Base-by-base conservation (phyloP, 2,113 vertebrate genomes). In the Eulemur macaco region DNA sequence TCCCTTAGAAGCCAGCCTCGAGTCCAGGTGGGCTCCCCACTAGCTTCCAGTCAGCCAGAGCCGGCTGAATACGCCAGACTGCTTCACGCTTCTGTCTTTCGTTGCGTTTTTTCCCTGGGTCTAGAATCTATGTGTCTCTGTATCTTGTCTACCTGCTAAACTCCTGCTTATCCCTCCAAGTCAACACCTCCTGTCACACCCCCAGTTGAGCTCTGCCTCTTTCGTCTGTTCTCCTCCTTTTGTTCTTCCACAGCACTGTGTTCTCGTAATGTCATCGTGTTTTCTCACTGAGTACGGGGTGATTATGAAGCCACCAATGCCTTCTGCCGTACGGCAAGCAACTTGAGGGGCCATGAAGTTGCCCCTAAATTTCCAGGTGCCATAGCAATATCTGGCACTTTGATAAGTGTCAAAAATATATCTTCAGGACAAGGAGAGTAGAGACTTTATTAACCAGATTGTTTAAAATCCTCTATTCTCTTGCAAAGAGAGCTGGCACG, bases 331-430 rank as follows among this genome's bases (percentile, higher is more conserved):
- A 29, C 6, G 5, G 7, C 13, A 25, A 39, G 29, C 11, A 34
- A 23, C 18, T 23, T 50, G 42, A n/a, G 20, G 5, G n/a, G 8
- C 0, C 0, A 3, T 0, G 9, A 18, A 2, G 29, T 25, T n/a
- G 6, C 23, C 29, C 27, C 3, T 52, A 47, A 29, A 8, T 29
- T 29, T 25, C 25, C 39, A 50, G 50, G 11, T 23, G 20, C 27
- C 3, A 7, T 17, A 71, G 25, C 7, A 39, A 15, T 1, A 66
- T 21, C 27, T 42, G 34, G 29, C 42, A 42, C 39, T 34, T 64
- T 25, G 45, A 50, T 9, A 80, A 21, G 58, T 80, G 15, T 17
- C 50, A 39, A n/a, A 63, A 77, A 21, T 11, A 21, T 13, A 20
- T 64, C 25, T 73, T 84, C 25, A 58, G 17, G 5, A n/a, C 23